phyloP scores from a whole-genome alignment of 2,888 invertebrate species.

The Cryptocephalus moraei region DNA sequence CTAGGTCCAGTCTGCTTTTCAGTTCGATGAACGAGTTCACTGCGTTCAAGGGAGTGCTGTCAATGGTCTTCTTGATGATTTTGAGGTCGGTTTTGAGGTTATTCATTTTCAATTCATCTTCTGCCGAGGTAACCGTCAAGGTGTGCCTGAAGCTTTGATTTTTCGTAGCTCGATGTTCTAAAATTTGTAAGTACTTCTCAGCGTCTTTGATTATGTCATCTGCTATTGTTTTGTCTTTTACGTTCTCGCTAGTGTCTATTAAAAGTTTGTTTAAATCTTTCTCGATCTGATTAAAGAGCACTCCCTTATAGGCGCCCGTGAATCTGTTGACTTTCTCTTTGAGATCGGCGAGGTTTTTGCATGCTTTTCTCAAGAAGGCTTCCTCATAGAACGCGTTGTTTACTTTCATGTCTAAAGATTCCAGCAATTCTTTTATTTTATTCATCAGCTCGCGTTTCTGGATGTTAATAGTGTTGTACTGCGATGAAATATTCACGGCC shows the following conservation, averaged over 20 bases:
- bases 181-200: conserved; percentile 20
- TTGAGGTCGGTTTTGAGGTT: conserved; percentile 14
- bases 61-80: conserved; percentile 15
- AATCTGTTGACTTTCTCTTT: conserved; percentile 21
- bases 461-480: conserved; percentile 6
- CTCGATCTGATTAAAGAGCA: conserved; percentile 22
- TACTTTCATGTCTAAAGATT: conserved; percentile 11
- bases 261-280: conserved; percentile 18
- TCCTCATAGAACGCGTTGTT: conserved; percentile 3
- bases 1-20: conserved; percentile 16
- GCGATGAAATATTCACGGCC: conserved; percentile 7
- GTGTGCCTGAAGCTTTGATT: conserved; percentile 16
- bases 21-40: conserved; percentile 12
- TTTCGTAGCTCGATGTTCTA: conserved; percentile 19
- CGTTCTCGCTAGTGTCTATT: conserved; percentile 11
- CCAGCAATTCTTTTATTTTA: conserved; percentile 10
- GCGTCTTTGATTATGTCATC: conserved; percentile 16
- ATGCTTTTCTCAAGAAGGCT: conserved; percentile 2
- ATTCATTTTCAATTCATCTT: conserved; percentile 9
- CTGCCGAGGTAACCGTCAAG: conserved; percentile 1
- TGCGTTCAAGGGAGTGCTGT: conserved; percentile 10
- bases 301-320: conserved; percentile 21
- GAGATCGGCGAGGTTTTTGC: conserved; percentile 10
- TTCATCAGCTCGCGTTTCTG: conserved; percentile 15
- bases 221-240: conserved; percentile 11